phyloP scores from a whole-genome alignment of 2,888 invertebrate genomes.

The Melieria crassipennis region DNA sequence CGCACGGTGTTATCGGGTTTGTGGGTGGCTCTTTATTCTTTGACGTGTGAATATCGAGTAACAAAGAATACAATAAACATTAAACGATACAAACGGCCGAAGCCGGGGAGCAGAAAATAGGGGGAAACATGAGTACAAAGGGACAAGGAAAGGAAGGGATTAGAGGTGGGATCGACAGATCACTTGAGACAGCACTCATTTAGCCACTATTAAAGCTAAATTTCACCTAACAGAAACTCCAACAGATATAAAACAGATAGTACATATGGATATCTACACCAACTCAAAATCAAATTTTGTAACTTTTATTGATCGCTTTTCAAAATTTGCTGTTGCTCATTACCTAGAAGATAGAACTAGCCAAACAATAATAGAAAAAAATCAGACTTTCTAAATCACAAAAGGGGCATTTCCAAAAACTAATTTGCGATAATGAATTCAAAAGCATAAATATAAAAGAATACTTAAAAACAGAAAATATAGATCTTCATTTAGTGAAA shows the following conservation, averaged over 20 bases:
- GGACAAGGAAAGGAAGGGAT: too few relatives aligned
- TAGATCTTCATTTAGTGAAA: conserved; percentile 1
- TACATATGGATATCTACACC: conserved; percentile 15
- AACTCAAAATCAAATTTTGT: conserved; percentile 36
- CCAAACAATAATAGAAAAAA: conserved; percentile 33
- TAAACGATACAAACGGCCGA: too few relatives aligned
- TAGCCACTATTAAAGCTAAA: neutral
- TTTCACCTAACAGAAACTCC: conserved; percentile 17
- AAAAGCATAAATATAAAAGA: neutral
- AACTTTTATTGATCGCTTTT: conserved; percentile 33
- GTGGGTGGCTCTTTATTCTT: too few relatives aligned
- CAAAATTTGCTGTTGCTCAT: neutral
- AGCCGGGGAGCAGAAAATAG: too few relatives aligned
- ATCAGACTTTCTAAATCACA: conserved; percentile 25
- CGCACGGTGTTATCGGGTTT: too few relatives aligned
- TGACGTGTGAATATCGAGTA: too few relatives aligned
- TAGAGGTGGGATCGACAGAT: too few relatives aligned
- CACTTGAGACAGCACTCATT: too few relatives aligned
- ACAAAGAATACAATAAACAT: too few relatives aligned
- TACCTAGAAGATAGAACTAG: conserved; percentile 14
- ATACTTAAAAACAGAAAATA: neutral
- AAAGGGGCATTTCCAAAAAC: conserved; percentile 21
- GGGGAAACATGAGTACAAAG: too few relatives aligned
- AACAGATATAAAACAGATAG: conserved; percentile 29
- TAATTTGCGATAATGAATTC: conserved; percentile 29